Percentiles rank a stretch among this genome's conserved stretches.
These are phyloP conservation scores for Alloscopus bannaensis DNA, from an alignment of 2,888 invertebrate species.

Conservation along the genomic window DNA sequence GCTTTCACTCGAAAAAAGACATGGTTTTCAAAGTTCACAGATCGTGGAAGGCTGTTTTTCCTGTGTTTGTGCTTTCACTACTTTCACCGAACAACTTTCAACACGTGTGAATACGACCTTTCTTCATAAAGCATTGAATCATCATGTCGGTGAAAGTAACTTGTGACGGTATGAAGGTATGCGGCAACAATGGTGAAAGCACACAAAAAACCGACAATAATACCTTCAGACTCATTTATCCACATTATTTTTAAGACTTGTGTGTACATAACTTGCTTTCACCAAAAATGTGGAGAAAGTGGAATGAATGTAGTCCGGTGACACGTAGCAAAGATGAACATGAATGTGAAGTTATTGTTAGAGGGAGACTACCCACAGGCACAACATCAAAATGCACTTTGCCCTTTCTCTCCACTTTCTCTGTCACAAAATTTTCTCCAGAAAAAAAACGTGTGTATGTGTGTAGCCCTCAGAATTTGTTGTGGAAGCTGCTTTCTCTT, in stretches of 20 bases:
- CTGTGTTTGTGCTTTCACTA: slow-evolving; percentile 1
- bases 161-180: no score
- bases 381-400: slow-evolving; percentile 73
- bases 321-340: slow-evolving; percentile 26
- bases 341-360: slow-evolving; percentile 72
- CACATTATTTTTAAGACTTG: slow-evolving; percentile 41
- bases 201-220: not conserved
- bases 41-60: not conserved
- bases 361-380: slow-evolving; percentile 73
- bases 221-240: slow-evolving; percentile 30
- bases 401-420: slow-evolving; percentile 68
- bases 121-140: not conserved
- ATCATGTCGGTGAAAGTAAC: no score
- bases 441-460: no score
- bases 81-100: no score
- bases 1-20: slow-evolving; percentile 8
- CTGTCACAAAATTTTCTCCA: slow-evolving; percentile 4
- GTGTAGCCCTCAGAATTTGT: no score
- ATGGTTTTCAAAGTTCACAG: not conserved
- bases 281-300: not conserved
- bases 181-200: slow-evolving; percentile 13
- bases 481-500: no score
- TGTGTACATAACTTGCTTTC: not conserved
- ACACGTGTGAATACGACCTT: not conserved
- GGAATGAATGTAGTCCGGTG: slow-evolving; percentile 14